Conservation (phyloP, 2,797 vertebrate species). For the Clarias fuscus region DNA sequence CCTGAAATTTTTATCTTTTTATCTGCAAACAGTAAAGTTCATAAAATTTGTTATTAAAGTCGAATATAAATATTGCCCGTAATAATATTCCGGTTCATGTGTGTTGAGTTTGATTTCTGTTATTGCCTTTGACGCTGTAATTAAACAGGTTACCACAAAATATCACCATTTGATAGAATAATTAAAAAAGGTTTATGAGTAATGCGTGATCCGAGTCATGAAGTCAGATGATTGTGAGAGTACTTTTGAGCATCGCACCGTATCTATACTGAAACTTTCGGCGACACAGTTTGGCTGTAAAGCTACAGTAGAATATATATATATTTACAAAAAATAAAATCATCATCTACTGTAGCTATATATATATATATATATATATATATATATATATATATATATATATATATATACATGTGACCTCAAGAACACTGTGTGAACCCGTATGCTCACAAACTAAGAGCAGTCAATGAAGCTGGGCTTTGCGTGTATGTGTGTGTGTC, state of each 20-base stretch:
- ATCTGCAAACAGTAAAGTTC: not conserved
- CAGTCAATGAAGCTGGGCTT: constrained; percentile 69
- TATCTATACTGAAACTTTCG: not conserved
- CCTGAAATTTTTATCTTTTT: not conserved
- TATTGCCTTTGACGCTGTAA: constrained; percentile 38
- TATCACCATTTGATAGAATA: not conserved
- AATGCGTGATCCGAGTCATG: not conserved
- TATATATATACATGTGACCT: constrained; percentile 19
- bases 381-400: constrained; percentile 11
- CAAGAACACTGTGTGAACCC: constrained; percentile 44
- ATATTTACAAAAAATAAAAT: too few relatives aligned
- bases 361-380: not conserved
- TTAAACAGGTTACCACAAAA: constrained; percentile 36
- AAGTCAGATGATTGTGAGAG: not conserved
- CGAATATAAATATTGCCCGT: constrained; percentile 24
- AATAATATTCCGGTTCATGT: not conserved
- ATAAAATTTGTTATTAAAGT: constrained; percentile 30
- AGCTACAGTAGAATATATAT: not conserved
- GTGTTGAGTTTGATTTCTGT: constrained; percentile 1
- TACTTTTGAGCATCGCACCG: not conserved
- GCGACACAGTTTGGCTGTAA: not conserved
- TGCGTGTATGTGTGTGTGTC: constrained; percentile 38
- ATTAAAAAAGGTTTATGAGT: constrained; percentile 25
- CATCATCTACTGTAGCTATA: too few relatives aligned
- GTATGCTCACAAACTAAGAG: constrained; percentile 48